Base-by-base conservation (phyloP, 2,888 invertebrate species). In the Diplazon laetatorius region DNA sequence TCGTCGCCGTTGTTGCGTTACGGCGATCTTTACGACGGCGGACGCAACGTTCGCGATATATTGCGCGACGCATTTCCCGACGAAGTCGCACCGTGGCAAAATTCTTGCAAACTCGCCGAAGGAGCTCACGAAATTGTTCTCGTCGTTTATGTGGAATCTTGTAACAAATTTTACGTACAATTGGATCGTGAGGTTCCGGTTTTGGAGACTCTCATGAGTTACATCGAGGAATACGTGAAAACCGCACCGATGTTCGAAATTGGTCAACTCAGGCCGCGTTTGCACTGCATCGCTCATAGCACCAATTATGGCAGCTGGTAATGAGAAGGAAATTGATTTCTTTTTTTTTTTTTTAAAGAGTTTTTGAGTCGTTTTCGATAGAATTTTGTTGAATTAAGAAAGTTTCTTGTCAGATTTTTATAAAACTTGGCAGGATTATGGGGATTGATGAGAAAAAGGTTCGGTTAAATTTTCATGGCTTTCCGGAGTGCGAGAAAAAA, bases 261-360 rank as follows among this genome's bases (percentile, higher is more conserved):
- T 1, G 89, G 91, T 2, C 90, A 93, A 39, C 84, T 95, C 3
- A 92, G 93, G 1, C 88, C 93, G 3, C 95, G 95, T 0, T 91
- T 94, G 6, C 94, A 95, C 0, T 96, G 96, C 86, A 95, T 95
- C 82, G 98, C 98, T 0, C 94, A 95, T 75, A 99, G 96, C 88
- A 93, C 94, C 57, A 93, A 92, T 60, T 97, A 97, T 90, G 93
- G 93, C 35, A 95, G 95, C 87, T 99, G 98, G 98, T 89, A 78
- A 78, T 73, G 35, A 16, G 3, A 18, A 16, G 12, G 1, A 57
- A 18, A 57, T 55, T 35, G 5, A 14, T 4, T 55, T 55, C 8
- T 30, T 50, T 22, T 50, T 22, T 50, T 10, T 16, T 35, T 6
- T 46, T 65, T 69, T n/a, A n/a, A n/a, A n/a, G n/a, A n/a, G n/a